Percentiles rank a stretch among this genome's conserved stretches.
These are phyloP conservation scores for Phaetusa simplex DNA, from an alignment of 2,113 vertebrate species.

Conservation along the genomic window DNA sequence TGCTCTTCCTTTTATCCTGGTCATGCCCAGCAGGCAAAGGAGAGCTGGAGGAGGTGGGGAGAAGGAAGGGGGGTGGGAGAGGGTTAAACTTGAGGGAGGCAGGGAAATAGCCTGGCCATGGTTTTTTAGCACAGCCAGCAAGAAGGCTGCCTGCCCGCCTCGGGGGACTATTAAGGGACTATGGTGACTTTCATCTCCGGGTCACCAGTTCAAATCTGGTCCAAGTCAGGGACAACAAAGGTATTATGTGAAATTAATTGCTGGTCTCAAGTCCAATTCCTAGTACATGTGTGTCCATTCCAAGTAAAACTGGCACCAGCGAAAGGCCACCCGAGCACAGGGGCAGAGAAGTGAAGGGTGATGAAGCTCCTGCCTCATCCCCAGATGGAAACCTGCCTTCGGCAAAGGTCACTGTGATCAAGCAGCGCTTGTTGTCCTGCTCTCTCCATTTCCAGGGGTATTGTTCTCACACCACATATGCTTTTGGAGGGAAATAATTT, in stretches of 20 bases:
- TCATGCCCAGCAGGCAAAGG: conserved; percentile 31
- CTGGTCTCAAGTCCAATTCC: conserved; percentile 53
- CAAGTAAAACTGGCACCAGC: background rate
- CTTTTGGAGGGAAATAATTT: background rate
- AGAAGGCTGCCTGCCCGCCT: background rate
- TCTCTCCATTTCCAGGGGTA: background rate
- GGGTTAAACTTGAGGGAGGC: conserved; percentile 18
- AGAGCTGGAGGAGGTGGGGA: background rate
- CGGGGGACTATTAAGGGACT: background rate
- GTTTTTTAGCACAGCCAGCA: background rate
- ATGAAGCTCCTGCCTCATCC: background rate
- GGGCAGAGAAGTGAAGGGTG: background rate
- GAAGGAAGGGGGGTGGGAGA: background rate
- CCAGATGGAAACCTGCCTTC: background rate
- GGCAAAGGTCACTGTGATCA: background rate
- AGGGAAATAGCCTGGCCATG: background rate
- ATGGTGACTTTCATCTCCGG: conserved; percentile 41
- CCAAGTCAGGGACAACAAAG: conserved; percentile 52
- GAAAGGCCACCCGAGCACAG: background rate
- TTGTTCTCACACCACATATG: background rate
- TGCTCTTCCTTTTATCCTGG: conserved; percentile 30
- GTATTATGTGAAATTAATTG: conserved; percentile 59
- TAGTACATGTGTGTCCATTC: conserved; percentile 11
- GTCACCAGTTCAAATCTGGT: conserved; percentile 50
- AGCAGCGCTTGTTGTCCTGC: background rate